phyloP scores from a whole-genome alignment of 2,113 vertebrate genomes.

The Phaethornis superciliosus region DNA sequence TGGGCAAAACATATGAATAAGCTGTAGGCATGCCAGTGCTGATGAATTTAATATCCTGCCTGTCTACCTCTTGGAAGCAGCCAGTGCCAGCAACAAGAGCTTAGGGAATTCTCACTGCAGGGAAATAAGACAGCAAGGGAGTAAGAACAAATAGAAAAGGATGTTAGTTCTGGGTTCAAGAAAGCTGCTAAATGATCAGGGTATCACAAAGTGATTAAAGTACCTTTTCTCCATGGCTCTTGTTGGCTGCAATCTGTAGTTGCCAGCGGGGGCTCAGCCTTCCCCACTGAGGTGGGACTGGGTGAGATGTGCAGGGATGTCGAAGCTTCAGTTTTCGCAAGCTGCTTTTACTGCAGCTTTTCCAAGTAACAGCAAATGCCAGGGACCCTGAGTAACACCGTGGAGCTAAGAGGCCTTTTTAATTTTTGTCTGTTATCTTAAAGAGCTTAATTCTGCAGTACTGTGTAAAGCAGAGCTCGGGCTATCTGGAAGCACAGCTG shows the following conservation, averaged over 20 bases:
- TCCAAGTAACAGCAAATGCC: not conserved
- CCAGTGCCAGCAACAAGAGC: not conserved
- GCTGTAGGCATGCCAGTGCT: not conserved
- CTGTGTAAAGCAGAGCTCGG: not conserved
- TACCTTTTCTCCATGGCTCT: not conserved
- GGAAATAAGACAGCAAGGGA: not conserved
- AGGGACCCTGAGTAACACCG: not conserved
- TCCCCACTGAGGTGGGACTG: not conserved
- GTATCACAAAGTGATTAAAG: not conserved
- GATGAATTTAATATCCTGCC: not conserved
- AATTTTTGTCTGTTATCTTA: not conserved
- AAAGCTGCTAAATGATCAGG: not conserved
- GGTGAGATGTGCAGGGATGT: not conserved
- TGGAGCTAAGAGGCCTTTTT: not conserved
- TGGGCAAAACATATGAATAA: not conserved
- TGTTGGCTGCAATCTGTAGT: not conserved
- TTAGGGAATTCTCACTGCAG: not conserved
- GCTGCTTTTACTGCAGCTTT: not conserved
- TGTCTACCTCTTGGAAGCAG: not conserved
- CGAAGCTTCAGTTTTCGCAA: not conserved
- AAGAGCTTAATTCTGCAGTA: not conserved
- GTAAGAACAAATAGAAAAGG: not conserved
- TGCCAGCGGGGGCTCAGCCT: not conserved
- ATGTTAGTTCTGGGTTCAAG: not conserved
- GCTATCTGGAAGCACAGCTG: not conserved